Evolutionary conservation across 53 echinoderm and acorn worm species (phyloP).

Genomic region (Echinometra lucunter): DNA sequence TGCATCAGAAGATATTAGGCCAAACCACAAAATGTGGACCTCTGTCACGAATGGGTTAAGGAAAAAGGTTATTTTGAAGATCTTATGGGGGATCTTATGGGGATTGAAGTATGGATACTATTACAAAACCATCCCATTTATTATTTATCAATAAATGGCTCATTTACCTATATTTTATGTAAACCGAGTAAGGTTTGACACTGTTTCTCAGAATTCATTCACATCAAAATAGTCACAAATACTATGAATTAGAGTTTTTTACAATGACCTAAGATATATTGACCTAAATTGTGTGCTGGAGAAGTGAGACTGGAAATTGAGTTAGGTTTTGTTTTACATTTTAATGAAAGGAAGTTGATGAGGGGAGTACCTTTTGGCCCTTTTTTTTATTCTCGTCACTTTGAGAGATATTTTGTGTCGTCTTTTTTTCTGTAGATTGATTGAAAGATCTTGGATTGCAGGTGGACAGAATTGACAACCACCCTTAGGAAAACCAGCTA

Average conservation of each 20-base stretch:
- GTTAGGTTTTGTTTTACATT: not conserved
- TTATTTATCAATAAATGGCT: too few relatives aligned
- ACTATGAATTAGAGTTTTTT: not conserved
- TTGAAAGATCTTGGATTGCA: not conserved
- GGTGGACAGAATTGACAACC: not conserved
- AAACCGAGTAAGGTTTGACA: too few relatives aligned
- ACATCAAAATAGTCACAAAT: not conserved
- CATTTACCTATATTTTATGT: too few relatives aligned
- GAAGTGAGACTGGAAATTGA: not conserved
- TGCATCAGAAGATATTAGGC: too few relatives aligned
- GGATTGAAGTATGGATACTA: too few relatives aligned
- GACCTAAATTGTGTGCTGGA: not conserved
- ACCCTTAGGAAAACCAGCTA: not conserved
- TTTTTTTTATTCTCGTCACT: not conserved
- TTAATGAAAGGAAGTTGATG: not conserved
- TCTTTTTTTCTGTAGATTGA: not conserved
- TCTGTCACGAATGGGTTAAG: too few relatives aligned
- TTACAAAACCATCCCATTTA: too few relatives aligned
- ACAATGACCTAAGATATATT: not conserved
- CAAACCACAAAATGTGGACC: too few relatives aligned
- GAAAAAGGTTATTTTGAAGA: too few relatives aligned
- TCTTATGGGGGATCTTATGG: too few relatives aligned
- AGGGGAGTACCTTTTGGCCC: not conserved
- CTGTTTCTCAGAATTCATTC: not conserved
- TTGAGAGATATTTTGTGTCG: not conserved